Base-by-base conservation (phyloP, 1,140 invertebrate genomes). In the Drosophila gunungcola region DNA sequence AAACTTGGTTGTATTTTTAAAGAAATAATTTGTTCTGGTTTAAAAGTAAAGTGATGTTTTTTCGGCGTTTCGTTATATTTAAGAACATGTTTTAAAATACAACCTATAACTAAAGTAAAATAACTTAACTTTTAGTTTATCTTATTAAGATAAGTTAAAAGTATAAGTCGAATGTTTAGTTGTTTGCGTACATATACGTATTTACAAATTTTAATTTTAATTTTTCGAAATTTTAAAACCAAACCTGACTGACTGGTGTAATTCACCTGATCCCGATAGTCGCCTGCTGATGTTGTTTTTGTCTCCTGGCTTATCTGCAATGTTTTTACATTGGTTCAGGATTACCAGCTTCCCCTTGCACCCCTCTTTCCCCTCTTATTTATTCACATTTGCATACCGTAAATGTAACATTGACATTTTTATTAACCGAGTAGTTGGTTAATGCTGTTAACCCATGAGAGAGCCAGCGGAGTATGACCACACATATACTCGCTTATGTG, bases 261-360 rank as follows among this genome's bases (percentile, higher is more conserved):
- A 55, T 84, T 70, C 79, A 84, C 88, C 79, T 82, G 82, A 88
- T 84, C 25, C 55, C 65, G 65, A 55, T 62, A 69, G 41, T 67
- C 43, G 48, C 34, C 49, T 62, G 65, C 11, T 58, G 58, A 34
- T 68, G 36, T 34, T 62, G 25, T 53, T 75, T 68, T 78, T 53
- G 43, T 67, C 62, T 27, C 45, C 69, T 61, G 46, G 61, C 46
- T 51, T 79, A 68, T 70, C 42, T 38, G 36, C 64, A 56, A 78
- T 89, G 84, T 77, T 83, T 83, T 89, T 67, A 78, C 79, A 88
- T 83, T 88, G 84, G 89, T 80, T 69, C 67, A 57, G 79, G 75
- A 89, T 86, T 90, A 84, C 74, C 82, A 54, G 67, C 10, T n/a
- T 41, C 21, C 48, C 49, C 52, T 52, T 27, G 46, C 29, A n/a